Percentiles rank a stretch among this genome's conserved stretches.
These are phyloP conservation scores for Lasioglossum morio DNA, from an alignment of 2,888 invertebrate species.

Conservation along the genomic window DNA sequence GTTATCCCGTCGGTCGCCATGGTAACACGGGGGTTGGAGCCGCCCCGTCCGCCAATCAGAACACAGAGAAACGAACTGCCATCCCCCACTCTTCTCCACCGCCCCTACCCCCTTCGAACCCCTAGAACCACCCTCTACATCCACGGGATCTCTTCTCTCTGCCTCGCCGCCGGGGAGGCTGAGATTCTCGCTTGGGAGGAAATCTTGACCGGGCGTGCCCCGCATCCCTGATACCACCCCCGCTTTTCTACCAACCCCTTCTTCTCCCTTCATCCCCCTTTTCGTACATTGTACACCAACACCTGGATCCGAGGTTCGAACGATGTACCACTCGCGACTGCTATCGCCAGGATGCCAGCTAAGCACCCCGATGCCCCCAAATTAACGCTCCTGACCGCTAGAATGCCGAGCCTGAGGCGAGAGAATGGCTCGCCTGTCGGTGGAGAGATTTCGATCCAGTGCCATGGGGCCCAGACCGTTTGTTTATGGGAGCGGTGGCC, in stretches of 20 bases:
- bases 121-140: slow-evolving; percentile 45
- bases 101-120: slow-evolving; percentile 38
- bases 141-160: slow-evolving; percentile 47
- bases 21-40: slow-evolving; percentile 85
- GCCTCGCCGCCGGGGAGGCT: slow-evolving; percentile 78
- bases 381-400: slow-evolving; percentile 65
- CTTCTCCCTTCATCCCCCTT: background rate
- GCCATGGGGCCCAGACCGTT: background rate
- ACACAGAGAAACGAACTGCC: slow-evolving; percentile 83
- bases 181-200: slow-evolving; percentile 84
- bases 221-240: slow-evolving; percentile 83
- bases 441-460: slow-evolving; percentile 48
- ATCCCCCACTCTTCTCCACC: slow-evolving; percentile 58
- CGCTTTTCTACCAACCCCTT: slow-evolving; percentile 27
- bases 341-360: slow-evolving; percentile 27
- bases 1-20: slow-evolving; percentile 86
- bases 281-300: slow-evolving; percentile 10
- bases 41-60: slow-evolving; percentile 87
- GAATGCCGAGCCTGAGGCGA: slow-evolving; percentile 37
- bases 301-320: slow-evolving; percentile 5
- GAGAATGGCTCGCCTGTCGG: slow-evolving; percentile 33
- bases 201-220: slow-evolving; percentile 85
- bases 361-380: slow-evolving; percentile 66
- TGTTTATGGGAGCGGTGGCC: background rate
- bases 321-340: slow-evolving; percentile 21